Conservation (phyloP, 2,113 vertebrate species). For the Rostratula benghalensis region DNA sequence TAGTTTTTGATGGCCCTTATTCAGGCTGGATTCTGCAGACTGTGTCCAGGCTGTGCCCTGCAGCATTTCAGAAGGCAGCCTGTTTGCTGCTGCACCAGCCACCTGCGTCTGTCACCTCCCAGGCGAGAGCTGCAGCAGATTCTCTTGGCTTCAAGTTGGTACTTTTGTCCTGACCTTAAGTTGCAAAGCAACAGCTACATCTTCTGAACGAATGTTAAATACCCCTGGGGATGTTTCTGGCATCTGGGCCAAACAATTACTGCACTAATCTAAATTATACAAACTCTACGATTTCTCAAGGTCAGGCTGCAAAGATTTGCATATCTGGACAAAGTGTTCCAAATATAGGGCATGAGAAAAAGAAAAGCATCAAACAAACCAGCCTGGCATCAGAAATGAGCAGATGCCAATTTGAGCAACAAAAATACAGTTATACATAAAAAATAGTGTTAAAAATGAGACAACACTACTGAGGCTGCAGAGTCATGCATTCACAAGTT, state of each 20-base stretch:
- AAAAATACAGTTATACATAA: neutral
- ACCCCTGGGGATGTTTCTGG: slow-evolving; percentile 1
- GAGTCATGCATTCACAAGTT: neutral
- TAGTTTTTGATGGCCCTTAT: neutral
- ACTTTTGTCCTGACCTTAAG: slow-evolving; percentile 27
- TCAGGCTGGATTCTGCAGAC: neutral
- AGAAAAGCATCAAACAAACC: neutral
- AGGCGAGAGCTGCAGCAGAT: neutral
- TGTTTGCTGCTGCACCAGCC: neutral
- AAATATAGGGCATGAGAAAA: slow-evolving; percentile 1
- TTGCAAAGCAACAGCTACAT: neutral
- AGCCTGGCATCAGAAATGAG: neutral
- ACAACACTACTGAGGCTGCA: neutral
- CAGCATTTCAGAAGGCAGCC: neutral
- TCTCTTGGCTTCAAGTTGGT: neutral
- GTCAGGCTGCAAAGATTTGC: slow-evolving; percentile 50
- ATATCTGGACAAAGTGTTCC: slow-evolving; percentile 39
- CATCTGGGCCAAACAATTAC: slow-evolving; percentile 57
- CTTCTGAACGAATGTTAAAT: slow-evolving; percentile 24
- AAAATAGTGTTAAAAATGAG: neutral
- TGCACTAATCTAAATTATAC: slow-evolving; percentile 58
- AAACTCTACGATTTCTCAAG: slow-evolving; percentile 59
- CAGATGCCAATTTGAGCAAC: neutral
- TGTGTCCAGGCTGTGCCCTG: neutral
- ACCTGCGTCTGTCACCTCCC: neutral